Evolutionary conservation across 2,113 vertebrate species (phyloP), one percentile per base, ranked within the genome.

Genomic region (Gorsachius goisagi): DNA sequence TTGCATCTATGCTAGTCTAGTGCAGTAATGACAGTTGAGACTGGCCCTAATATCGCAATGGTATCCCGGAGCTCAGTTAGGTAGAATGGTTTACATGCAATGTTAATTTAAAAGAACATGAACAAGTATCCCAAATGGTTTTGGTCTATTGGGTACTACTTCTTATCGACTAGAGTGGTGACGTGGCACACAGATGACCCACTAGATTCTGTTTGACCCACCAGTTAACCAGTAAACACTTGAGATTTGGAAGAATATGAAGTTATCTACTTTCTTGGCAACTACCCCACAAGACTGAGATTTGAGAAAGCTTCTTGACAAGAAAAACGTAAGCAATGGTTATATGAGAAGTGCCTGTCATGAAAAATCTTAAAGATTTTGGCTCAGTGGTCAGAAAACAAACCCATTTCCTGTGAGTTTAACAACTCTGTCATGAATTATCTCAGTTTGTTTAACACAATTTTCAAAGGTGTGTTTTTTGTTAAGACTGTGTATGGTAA

Each of bases 361-460:
- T 62, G 66, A 94, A 86, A 95, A 96, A 85, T 91, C 72, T 85
- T 95, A 55, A 91, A 96, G 92, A 94, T 91, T 90, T 96, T 96
- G 96, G 95, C 90, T 96, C 12, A 0, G 41, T 96, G 96, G 93
- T 96, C 94, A 96, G 88, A 96, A 95, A 91, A 96, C 81, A 97
- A 97, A 92, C 75, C 60, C 53, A 1, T 88, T 96, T 97, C 96
- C 90, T 97, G 66, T 71, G 86, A 91, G 88, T 96, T 97, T 97
- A 96, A 66, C 93, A 90, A 77, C 80, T 90, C 95, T 96, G 95
- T 96, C 94, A 95, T 94, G 85, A 90, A 94, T 97, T 97, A 90
- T 97, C 95, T 95, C 96, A 97, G 96, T 95, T 94, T 97, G 88
- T 93, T 92, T 96, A 97, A 96, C 90, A 96, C 85, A 90, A 76